These are phyloP conservation scores for Seriola rivoliana DNA, from an alignment of 2,113 vertebrate genomes.

Conservation along the genomic window DNA sequence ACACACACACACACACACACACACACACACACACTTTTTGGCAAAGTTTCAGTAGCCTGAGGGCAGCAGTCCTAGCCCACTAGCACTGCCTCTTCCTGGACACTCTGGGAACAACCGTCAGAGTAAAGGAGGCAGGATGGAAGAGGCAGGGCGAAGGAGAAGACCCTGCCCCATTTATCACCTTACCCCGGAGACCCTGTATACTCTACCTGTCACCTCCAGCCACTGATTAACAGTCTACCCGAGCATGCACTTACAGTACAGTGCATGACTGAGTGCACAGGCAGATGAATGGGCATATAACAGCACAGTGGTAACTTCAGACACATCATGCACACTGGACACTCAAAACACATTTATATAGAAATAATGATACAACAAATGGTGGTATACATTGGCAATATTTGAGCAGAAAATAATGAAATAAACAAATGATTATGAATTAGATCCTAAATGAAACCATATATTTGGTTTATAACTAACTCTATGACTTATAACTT, in stretches of 20 bases:
- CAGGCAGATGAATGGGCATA: constrained; percentile 27
- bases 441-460: neutral
- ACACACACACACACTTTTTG: constrained; percentile 42
- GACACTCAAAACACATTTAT: constrained; percentile 29
- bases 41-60: constrained; percentile 48
- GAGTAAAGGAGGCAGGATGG: constrained; percentile 62
- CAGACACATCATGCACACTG: constrained; percentile 58
- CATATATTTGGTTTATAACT: too few species aligned
- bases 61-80: constrained; percentile 25
- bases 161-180: constrained; percentile 58
- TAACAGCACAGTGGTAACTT: constrained; percentile 32
- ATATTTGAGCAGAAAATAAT: constrained; percentile 16
- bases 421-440: neutral
- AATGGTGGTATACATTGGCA: neutral
- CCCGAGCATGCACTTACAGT: constrained; percentile 52
- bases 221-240: constrained; percentile 56
- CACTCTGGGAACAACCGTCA: constrained; percentile 59
- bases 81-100: constrained; percentile 48
- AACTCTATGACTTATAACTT: too few species aligned
- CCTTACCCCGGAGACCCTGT: constrained; percentile 48
- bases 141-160: constrained; percentile 54
- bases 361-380: constrained; percentile 24
- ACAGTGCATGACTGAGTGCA: constrained; percentile 39
- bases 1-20: constrained; percentile 14
- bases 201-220: constrained; percentile 50